Base-by-base conservation (phyloP, 2,113 vertebrate genomes). In the Pedionomus torquatus region DNA sequence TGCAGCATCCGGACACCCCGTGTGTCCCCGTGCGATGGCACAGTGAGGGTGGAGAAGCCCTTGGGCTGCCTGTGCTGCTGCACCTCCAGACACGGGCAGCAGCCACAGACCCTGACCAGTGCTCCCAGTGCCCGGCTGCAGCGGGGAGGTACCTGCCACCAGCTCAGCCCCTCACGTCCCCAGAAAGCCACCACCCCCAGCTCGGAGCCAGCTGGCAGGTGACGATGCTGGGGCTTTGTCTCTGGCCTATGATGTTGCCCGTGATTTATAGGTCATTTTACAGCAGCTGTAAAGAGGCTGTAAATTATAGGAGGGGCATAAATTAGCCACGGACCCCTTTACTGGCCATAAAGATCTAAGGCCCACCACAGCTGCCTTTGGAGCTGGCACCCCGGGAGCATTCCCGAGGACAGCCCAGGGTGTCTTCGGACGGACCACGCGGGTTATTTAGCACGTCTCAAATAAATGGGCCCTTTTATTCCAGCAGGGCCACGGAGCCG, bases 261-360 rank as follows among this genome's bases (percentile, higher is more conserved):
- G 11, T 93, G 95, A 97, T 97, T 97, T 97, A 97, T 94, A 80
- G 96, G 87, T 75, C 85, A 78, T 78, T 97, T 97, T 97, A 97
- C 97, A 97, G 96, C 96, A 95, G 96, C 95, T 97, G 97, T 97
- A 97, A 97, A 97, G 93, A 89, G 95, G 96, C 93, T 97, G 96
- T 97, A 97, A 97, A 97, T 97, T 97, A 97, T 71, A 97, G 95
- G 93, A 96, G 92, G 95, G 91, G 96, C 88, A 94, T 97, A 97
- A 97, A 97, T 97, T 95, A 97, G 95, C 92, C 92, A 96, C 30
- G 93, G 96, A 93, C 83, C 95, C 95, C 95, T 96, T 96, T 95
- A 96, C 83, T 95, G 97, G 96, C 96, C 93, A 90, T 97, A 97
- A 97, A 96, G 96, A 96, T 97, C 96, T 96, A 69, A 96, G 85